Base-by-base conservation (phyloP, 2,888 invertebrate species). In the Rapana venosa region DNA sequence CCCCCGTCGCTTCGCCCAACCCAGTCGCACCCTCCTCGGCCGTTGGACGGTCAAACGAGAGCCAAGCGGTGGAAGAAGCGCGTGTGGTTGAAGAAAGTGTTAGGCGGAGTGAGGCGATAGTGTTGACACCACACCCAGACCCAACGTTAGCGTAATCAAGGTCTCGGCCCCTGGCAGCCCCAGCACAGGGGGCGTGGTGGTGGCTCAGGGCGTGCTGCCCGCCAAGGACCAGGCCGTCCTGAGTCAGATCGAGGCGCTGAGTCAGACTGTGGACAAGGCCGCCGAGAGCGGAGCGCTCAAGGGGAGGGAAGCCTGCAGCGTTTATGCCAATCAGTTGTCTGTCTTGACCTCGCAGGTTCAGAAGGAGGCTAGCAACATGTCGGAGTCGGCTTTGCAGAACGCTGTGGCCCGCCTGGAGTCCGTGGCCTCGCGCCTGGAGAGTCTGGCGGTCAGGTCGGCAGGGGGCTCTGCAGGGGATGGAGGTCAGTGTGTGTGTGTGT, bases 331-430 rank as follows among this genome's bases (percentile, higher is more conserved):
- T 90, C 90, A 92, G 88, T 87, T 92, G 74, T 90, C 90, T 87
- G 91, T 88, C 77, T 90, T 90, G 88, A 92, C 90, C 36, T 89
- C 90, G 61, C 92, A 92, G 91, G 92, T 91, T 81, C 88, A 58
- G 17, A 77, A 47, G 56, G 74, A 89, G 70, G 89, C 92, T 87
- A 90, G 91, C 61, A 91, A 91, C 56, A 94, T 94, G 94, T 93
- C 93, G 32, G 92, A 92, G 22, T 91, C 70, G 20, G 97, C 97
- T 95, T 97, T 98, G 93, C 97, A 97, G 95, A 97, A 97, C 92
- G 96, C 98, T 95, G 97, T 98, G 93, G 97, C 97, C 94, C 97
- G 98, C 86, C 96, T 98, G 94, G 98, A 98, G 96, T 97, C 97
- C 93, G 97, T 98, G 91, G 97, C 98, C 22, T 97, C 97, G 93